Base-by-base conservation (phyloP, 2,888 invertebrate species). In the Furcula furcula region DNA sequence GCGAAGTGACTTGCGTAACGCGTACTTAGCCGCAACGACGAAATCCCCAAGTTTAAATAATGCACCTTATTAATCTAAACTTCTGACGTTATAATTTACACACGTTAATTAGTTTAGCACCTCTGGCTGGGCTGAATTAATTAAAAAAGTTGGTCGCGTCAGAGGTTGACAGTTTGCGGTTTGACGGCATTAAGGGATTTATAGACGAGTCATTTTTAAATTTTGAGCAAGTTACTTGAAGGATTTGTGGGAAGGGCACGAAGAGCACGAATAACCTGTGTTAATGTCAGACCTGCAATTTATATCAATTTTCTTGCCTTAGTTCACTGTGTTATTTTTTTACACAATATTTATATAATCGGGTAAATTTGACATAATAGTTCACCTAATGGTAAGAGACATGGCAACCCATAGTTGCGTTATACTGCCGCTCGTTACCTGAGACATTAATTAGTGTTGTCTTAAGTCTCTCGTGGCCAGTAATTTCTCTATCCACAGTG, bases 41-140 rank as follows among this genome's bases (percentile, higher is more conserved):
- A 36, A 14, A 32, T 30, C 23, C 18, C 26, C 32, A 30, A 34
- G 36, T 35, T 35, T 65, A 46, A 55, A 63, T 60, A 56, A 64
- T 59, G 53, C 47, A 55, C 52, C 41, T 38, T 46, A 48, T 56
- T 61, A 54, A 58, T 58, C 58, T 63, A 49, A 63, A 55, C 41
- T 59, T 60, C n/a, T 46, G 40, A 30, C 35, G 38, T 40, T 32
- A 40, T 36, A 37, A 48, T 56, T 51, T 52, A 64, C 70, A 72
- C 68, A 61, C 55, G 54, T 40, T 67, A 70, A 73, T 75, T 68
- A 75, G 57, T 61, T 64, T 42, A 46, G 42, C 64, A 72, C 65
- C 61, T 62, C 58, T 60, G 55, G 39, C 37, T 60, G 55, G 39
- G 36, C 27, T 34, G 53, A 60, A 61, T 62, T 72, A 65, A 72